These are phyloP conservation scores for Amphiprion percula DNA, from an alignment of 2,113 vertebrate species.

Conservation along the genomic window DNA sequence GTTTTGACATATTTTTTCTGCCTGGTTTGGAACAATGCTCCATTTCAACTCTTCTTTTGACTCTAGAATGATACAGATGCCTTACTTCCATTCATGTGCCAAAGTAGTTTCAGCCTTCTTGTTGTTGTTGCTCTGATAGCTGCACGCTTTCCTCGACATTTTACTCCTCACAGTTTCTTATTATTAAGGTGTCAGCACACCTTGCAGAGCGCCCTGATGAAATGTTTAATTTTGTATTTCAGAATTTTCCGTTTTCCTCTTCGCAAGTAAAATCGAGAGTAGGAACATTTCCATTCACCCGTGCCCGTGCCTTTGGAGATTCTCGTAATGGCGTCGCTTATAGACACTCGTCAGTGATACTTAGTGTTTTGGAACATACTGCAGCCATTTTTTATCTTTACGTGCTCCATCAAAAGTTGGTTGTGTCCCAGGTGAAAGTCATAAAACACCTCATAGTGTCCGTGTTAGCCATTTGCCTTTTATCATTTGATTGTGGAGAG, in stretches of 20 bases:
- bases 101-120: constrained; percentile 82
- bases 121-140: constrained; percentile 65
- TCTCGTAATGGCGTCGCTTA: constrained; percentile 53
- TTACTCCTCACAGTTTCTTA: constrained; percentile 57
- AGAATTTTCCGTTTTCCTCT: constrained; percentile 40
- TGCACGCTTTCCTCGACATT: constrained; percentile 63
- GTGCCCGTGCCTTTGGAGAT: constrained; percentile 77
- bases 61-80: constrained; percentile 83
- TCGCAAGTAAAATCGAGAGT: constrained; percentile 36
- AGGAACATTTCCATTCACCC: constrained; percentile 65
- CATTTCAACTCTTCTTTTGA: constrained; percentile 63
- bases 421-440: constrained; percentile 56
- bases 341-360: constrained; percentile 53
- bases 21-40: constrained; percentile 68
- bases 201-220: constrained; percentile 24
- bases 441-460: constrained; percentile 53
- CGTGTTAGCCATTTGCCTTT: constrained; percentile 54
- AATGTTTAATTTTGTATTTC: constrained; percentile 47
- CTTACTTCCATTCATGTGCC: constrained; percentile 87
- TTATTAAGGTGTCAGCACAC: constrained; percentile 21
- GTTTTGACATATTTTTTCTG: constrained; percentile 52
- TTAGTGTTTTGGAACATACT: constrained; percentile 48
- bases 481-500: constrained; percentile 58
- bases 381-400: constrained; percentile 59
- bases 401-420: constrained; percentile 47